These are phyloP conservation scores for Poecilia latipinna DNA, from an alignment of 2,113 vertebrate species.

Conservation along the genomic window DNA sequence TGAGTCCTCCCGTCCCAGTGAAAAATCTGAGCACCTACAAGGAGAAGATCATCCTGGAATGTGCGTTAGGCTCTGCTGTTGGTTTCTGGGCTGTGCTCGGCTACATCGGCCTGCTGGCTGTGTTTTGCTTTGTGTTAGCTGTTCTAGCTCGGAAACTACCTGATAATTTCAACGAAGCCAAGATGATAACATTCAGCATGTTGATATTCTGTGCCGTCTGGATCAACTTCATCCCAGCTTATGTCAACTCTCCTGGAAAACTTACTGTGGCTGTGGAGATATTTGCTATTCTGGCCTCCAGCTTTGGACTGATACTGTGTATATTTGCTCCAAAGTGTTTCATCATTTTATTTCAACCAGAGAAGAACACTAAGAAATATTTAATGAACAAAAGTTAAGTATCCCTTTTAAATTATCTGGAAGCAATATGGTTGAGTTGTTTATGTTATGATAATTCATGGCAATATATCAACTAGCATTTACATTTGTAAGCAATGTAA, in stretches of 20 bases:
- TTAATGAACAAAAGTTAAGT: not conserved
- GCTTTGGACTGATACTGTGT: not conserved
- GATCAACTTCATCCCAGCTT: not conserved
- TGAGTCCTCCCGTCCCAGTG: slow-evolving; percentile 70
- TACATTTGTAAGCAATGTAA: too few relatives aligned
- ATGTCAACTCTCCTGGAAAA: not conserved
- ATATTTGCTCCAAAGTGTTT: not conserved
- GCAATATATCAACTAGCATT: too few relatives aligned
- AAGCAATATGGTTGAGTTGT: not conserved
- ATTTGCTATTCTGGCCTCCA: not conserved
- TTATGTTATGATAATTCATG: too few relatives aligned
- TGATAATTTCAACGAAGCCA: not conserved
- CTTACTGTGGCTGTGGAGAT: not conserved
- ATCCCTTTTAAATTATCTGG: not conserved
- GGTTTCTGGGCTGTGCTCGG: too few relatives aligned
- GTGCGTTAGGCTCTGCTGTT: too few relatives aligned
- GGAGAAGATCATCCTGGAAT: too few relatives aligned
- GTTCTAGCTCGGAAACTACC: not conserved
- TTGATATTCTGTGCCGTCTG: not conserved
- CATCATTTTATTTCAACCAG: not conserved
- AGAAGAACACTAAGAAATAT: not conserved
- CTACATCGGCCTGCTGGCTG: too few relatives aligned
- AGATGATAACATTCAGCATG: not conserved
- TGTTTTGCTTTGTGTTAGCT: too few relatives aligned
- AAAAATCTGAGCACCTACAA: too few relatives aligned